These are phyloP conservation scores for Epinotia brunnichana DNA, from an alignment of 2,888 invertebrate species.

Conservation along the genomic window DNA sequence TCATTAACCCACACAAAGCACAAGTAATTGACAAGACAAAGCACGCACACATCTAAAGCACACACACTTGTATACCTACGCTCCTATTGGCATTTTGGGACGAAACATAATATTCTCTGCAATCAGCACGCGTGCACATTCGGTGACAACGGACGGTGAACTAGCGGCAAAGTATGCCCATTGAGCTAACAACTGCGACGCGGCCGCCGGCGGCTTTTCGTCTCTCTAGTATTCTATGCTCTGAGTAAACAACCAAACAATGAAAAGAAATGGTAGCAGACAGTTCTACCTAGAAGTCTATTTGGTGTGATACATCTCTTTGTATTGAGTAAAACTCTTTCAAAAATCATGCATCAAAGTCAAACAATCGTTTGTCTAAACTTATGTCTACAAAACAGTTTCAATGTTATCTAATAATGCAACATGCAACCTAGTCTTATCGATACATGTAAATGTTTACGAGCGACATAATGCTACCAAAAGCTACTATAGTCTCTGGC, in stretches of 20 bases:
- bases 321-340: background rate
- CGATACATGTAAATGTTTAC: conserved; percentile 69
- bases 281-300: background rate
- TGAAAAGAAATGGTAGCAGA: background rate
- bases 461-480: conserved; percentile 66
- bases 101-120: too few relatives aligned
- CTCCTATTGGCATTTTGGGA: too few relatives aligned
- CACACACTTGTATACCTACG: too few relatives aligned
- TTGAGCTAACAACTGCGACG: too few relatives aligned
- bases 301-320: background rate
- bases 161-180: too few relatives aligned
- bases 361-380: conserved; percentile 6
- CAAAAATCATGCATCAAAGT: conserved; percentile 28
- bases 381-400: conserved; percentile 18
- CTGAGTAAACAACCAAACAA: background rate
- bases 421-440: conserved; percentile 62
- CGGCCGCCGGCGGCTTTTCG: too few relatives aligned
- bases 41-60: too few relatives aligned
- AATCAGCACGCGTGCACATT: too few relatives aligned
- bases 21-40: too few relatives aligned
- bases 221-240: too few relatives aligned
- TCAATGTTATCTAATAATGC: conserved; percentile 38
- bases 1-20: too few relatives aligned
- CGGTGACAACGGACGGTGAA: too few relatives aligned
- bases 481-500: conserved; percentile 65